Percentiles rank a stretch among this genome's conserved stretches.
Evolutionary conservation across 2,113 vertebrate species (phyloP).

Genomic region (Saiga tatarica): DNA sequence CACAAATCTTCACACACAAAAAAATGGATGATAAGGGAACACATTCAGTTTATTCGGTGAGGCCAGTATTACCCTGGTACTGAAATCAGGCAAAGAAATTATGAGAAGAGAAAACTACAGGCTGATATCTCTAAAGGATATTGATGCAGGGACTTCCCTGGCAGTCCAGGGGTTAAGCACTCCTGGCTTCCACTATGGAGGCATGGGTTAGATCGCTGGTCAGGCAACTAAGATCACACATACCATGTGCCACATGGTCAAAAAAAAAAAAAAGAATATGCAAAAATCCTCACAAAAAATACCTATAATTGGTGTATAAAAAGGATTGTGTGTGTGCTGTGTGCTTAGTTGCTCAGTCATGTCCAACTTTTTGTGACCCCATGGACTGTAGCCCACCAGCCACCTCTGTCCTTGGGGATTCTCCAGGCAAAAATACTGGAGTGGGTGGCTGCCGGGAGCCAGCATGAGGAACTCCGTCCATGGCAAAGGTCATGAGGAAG

Average conservation of each 20-base stretch:
- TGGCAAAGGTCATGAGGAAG: too few species aligned
- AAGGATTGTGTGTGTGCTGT: neutral
- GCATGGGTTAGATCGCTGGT: neutral
- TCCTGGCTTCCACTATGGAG: neutral
- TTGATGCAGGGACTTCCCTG: neutral
- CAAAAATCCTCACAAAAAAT: conserved; percentile 2
- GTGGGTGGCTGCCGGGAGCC: neutral
- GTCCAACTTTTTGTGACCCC: neutral
- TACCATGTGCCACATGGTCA: neutral
- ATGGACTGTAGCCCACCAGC: fast-evolving
- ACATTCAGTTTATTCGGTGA: neutral
- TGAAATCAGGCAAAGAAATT: neutral
- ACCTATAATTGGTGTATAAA: neutral
- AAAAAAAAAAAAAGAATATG: neutral
- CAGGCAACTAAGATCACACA: neutral
- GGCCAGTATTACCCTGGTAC: neutral
- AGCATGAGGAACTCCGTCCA: too few species aligned
- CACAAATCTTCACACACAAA: neutral
- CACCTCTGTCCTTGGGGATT: neutral
- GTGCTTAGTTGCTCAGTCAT: neutral
- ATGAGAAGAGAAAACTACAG: neutral
- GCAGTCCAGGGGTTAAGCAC: neutral
- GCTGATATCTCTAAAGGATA: neutral
- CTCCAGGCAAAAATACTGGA: neutral
- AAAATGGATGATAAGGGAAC: neutral